Percentiles rank a stretch among this genome's conserved stretches.
phyloP scores from a whole-genome alignment of 2,888 invertebrate genomes.

The Mythimna loreyi region DNA sequence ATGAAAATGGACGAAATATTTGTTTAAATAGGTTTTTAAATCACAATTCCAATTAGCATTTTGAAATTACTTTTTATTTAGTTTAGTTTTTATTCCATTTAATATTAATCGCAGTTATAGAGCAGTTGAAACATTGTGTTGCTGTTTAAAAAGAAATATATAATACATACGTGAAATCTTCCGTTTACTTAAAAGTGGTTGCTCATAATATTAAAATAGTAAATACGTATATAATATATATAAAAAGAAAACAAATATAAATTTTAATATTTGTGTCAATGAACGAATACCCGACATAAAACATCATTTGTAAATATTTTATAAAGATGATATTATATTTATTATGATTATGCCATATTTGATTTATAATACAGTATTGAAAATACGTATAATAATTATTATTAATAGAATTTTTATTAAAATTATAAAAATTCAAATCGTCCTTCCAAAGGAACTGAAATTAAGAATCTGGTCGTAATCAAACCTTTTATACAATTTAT shows the following conservation, averaged over 20 bases:
- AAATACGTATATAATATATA: constrained; percentile 28
- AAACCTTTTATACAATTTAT: constrained; percentile 36
- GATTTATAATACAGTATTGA: constrained; percentile 15
- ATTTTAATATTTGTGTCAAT: no score
- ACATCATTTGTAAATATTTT: constrained; percentile 29
- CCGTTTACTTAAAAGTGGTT: constrained; percentile 24
- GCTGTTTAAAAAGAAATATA: neutral
- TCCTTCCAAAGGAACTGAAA: constrained; percentile 42
- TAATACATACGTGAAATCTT: constrained; percentile 36
- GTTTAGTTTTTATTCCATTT: no score
- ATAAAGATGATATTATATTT: constrained; percentile 7
- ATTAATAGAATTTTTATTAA: constrained; percentile 15
- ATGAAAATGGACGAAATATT: neutral
- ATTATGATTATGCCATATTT: constrained; percentile 20
- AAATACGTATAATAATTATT: constrained; percentile 21
- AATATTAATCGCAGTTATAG: no score
- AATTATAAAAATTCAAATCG: constrained; percentile 18
- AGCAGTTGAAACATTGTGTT: neutral
- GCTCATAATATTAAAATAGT: constrained; percentile 53
- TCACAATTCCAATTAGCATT: neutral
- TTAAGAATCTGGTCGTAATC: constrained; percentile 33
- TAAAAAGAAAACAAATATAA: neutral
- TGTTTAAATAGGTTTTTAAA: neutral
- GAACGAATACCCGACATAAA: neutral
- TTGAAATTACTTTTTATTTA: no score